Base-by-base conservation (phyloP, 1,140 invertebrate genomes). In the Pygmarrhopalites habei region DNA sequence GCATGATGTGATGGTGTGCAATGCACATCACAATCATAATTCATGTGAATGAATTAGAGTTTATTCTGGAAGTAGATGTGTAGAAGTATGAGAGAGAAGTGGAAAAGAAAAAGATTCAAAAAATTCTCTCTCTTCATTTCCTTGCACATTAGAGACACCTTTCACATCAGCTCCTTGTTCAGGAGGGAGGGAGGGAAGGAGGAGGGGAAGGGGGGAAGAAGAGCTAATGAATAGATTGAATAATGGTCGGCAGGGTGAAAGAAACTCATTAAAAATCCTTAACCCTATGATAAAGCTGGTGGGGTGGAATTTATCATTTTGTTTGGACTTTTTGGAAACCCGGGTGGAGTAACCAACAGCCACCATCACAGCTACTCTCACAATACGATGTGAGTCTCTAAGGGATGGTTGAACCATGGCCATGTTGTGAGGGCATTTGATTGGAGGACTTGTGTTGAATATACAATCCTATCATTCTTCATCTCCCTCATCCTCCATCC, bases 251-350 rank as follows among this genome's bases (percentile, higher is more conserved):
- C 58, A 47, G 58, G 43, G 58, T 60, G 58, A 60, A 60, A 41
- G 58, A 60, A 60, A 60, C 58, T 60, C 58, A 60, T 60, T 60
- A 60, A 60, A 60, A 60, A 29, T 46, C 49, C 43, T 41, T 60
- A 60, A 49, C 58, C 19, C 29, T 30, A 51, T 47, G 43, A 60
- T 51, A 60, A 60, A 60, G 58, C 58, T 19, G 49, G 58, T 32
- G 58, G 49, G 44, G n/a, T 47, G 58, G 29, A 60, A 60, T 60
- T 60, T 46, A 60, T 60, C 58, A 60, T 60, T 49, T 60, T 51
- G 58, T 51, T 60, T 60, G 43, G 58, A 35, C 58, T 60, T 21
- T 4, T 26, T n/a, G 28, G n/a, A 58, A 30, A 30, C n/a, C 28
- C 23, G 28, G 30, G 26, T 25, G 35, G 55, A 39, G 35, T 39